Percentiles rank a stretch among this genome's conserved stretches.
phyloP scores from a whole-genome alignment of 2,113 vertebrate species.

The Gambusia holbrooki region DNA sequence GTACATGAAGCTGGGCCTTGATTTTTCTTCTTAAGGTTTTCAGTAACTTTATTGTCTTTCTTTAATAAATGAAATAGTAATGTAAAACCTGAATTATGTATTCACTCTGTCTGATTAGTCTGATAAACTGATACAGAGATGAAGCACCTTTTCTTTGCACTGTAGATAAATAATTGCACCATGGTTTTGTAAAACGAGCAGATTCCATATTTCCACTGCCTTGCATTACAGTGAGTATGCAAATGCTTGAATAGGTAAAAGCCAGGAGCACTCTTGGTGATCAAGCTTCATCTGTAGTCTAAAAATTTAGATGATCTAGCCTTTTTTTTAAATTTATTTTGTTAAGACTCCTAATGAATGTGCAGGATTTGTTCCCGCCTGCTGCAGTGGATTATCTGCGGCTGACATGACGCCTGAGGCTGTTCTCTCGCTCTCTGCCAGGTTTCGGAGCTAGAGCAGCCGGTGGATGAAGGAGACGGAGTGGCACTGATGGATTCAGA shows the following conservation, averaged over 20 bases:
- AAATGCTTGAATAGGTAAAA: neutral
- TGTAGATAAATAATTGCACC: neutral
- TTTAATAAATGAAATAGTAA: neutral
- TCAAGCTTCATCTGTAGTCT: neutral
- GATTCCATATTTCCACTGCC: neutral
- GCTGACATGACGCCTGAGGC: conserved; percentile 49
- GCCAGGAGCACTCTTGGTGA: neutral
- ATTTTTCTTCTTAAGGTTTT: neutral
- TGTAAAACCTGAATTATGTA: neutral
- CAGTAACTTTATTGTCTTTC: neutral
- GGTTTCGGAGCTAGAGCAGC: conserved; percentile 79
- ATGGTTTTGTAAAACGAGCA: neutral
- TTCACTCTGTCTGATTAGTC: neutral
- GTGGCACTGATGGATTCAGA: conserved; percentile 87
- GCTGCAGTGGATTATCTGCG: conserved; percentile 17
- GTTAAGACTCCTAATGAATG: neutral
- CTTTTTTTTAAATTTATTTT: neutral
- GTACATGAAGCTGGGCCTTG: too few relatives aligned
- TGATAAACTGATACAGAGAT: neutral
- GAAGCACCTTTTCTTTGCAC: neutral
- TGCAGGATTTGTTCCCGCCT: conserved; percentile 11
- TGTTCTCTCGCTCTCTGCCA: conserved; percentile 61
- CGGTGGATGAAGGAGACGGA: conserved; percentile 88
- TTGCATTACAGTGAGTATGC: neutral
- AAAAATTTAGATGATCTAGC: neutral